Base-by-base conservation (phyloP, 2,888 invertebrate genomes). In the Orchesella flavescens region DNA sequence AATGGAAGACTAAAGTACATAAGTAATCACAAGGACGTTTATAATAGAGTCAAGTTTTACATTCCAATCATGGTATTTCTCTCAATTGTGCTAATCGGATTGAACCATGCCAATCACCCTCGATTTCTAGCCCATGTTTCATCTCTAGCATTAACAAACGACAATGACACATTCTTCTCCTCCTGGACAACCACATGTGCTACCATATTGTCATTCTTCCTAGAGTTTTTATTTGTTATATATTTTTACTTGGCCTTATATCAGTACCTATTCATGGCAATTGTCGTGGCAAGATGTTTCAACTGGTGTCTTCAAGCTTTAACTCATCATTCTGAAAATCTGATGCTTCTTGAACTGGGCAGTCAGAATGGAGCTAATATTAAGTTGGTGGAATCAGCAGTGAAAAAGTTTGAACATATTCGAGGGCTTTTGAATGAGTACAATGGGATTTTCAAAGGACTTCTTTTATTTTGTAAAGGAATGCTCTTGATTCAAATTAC, bases 61-160 rank as follows among this genome's bases (percentile, higher is more conserved):
- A 43, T 75, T 65, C 75, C 75, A 1, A 5, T 63, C 2, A 12
- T 72, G 4, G 34, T 46, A 15, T 7, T 23, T 21, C 1, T 63
- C 19, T 65, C 65, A 4, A 75, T 75, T 3, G 1, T 49, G n/a
- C 49, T 75, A 1, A 49, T 75, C 1, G 75, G 53, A 17, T 3
- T 75, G 1, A 75, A 75, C 17, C 75, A 75, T n/a, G 63, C 65
- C 1, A 65, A 75, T 24, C 75, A 75, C 44, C 75, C 75, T 4
- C 17, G 19, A n/a, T 75, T 75, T 21, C 19, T 15, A n/a, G 75
- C 75, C 0, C 75, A 75, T 17, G 7, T 75, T n/a, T 65, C 65
- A 15, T 75, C 75, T 2, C 23, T 75, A 9, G 43, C 24, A 9
- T n/a, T 75, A 1, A n/a, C 13, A 9, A 46, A 65, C 5, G 53